Conservation (phyloP, 2,797 vertebrate genomes). For the Centroberyx gerrardi region DNA sequence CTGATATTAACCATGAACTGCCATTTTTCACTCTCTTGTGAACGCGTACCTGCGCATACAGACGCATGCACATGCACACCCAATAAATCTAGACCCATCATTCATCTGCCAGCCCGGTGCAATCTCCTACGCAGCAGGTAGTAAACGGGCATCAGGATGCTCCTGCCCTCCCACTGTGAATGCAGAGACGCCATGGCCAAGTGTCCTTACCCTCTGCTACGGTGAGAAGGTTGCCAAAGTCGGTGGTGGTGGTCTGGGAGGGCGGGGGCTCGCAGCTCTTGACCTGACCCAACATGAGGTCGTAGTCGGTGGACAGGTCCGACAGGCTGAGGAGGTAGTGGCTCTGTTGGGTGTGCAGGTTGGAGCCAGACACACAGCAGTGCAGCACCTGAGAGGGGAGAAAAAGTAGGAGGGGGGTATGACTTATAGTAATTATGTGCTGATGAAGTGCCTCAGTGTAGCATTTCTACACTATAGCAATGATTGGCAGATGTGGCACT, state of each 20-base stretch:
- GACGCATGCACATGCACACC: background rate
- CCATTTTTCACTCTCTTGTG: background rate
- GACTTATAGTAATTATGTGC: constrained; percentile 4
- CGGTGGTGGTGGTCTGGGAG: constrained; percentile 81
- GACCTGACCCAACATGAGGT: constrained; percentile 91
- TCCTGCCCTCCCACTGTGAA: background rate
- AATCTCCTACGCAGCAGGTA: constrained; percentile 19
- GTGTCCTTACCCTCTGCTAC: constrained; percentile 93
- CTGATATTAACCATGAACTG: constrained; percentile 6
- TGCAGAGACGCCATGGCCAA: background rate
- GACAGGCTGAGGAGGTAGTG: constrained; percentile 94
- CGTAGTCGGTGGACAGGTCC: constrained; percentile 92
- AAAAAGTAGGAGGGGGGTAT: background rate
- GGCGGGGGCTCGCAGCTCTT: constrained; percentile 89
- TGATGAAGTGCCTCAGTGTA: constrained; percentile 8
- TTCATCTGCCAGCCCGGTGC: constrained; percentile 16
- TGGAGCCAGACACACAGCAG: constrained; percentile 95
- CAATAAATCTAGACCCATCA: background rate
- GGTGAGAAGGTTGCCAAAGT: constrained; percentile 94
- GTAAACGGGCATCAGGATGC: constrained; percentile 18
- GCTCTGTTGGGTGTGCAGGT: constrained; percentile 94
- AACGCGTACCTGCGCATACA: background rate
- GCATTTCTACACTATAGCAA: constrained; percentile 8
- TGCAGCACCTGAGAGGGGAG: constrained; percentile 89
- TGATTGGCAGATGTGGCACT: constrained; percentile 2